Conservation (phyloP, 2,888 invertebrate genomes). For the Eumerus sabulonum region DNA sequence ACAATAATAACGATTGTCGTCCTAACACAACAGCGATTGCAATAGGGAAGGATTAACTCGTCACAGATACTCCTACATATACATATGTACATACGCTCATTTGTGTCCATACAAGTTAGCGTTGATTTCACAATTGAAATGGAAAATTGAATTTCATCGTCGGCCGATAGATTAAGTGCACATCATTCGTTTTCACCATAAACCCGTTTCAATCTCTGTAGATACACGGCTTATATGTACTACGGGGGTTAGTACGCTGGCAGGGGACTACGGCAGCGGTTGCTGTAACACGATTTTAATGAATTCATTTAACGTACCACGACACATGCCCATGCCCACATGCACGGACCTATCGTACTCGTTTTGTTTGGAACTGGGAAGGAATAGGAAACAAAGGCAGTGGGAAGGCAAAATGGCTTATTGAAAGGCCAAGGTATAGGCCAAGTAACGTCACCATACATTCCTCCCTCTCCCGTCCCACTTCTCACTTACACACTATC, state of each 20-base stretch:
- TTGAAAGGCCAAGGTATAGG: constrained; percentile 67
- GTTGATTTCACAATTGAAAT: background rate
- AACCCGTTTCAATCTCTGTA: constrained; percentile 60
- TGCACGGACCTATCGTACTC: too few relatives aligned
- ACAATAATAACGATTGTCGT: background rate
- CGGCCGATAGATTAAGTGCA: constrained; percentile 28
- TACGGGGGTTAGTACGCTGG: too few relatives aligned
- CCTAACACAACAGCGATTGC: constrained; percentile 74
- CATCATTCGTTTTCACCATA: constrained; percentile 32
- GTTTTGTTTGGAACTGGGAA: too few relatives aligned
- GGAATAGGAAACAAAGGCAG: too few relatives aligned
- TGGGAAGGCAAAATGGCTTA: constrained; percentile 25
- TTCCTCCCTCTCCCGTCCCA: constrained; percentile 43
- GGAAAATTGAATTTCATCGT: constrained; percentile 40
- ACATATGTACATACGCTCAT: too few relatives aligned
- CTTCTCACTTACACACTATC: background rate
- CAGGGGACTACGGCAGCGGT: too few relatives aligned
- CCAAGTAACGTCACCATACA: constrained; percentile 43
- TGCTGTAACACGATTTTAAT: constrained; percentile 56
- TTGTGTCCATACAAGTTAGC: background rate
- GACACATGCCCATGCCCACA: constrained; percentile 11
- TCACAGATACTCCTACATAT: too few relatives aligned
- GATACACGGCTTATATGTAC: constrained; percentile 8
- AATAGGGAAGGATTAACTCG: constrained; percentile 74
- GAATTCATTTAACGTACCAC: constrained; percentile 55